Percentiles rank a stretch among this genome's conserved stretches.
Evolutionary conservation across 1,140 invertebrate species (phyloP).

Genomic region (Varroa destructor): DNA sequence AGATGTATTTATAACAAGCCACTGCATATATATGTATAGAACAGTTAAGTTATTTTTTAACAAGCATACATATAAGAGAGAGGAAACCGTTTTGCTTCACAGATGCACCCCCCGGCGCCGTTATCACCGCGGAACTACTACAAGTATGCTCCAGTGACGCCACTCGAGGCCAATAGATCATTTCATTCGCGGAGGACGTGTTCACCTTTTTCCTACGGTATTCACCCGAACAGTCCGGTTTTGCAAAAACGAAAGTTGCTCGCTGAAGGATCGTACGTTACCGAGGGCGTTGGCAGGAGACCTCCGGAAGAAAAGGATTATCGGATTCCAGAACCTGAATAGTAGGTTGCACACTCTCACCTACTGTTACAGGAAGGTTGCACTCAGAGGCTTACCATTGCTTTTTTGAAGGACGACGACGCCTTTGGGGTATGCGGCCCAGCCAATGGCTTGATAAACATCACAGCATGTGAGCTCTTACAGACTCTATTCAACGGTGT

Average conservation of each 20-base stretch:
- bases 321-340: slow-evolving; percentile 24
- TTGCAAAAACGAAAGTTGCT: slow-evolving; percentile 39
- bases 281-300: slow-evolving; percentile 28
- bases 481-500: too few species aligned
- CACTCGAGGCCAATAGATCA: slow-evolving; percentile 43
- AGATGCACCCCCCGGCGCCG: slow-evolving; percentile 24
- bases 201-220: slow-evolving; percentile 59
- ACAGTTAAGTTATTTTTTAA: too few species aligned
- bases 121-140: slow-evolving; percentile 25
- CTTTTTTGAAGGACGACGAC: too few species aligned
- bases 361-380: not conserved
- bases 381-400: too few species aligned
- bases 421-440: too few species aligned
- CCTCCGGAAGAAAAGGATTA: slow-evolving; percentile 17
- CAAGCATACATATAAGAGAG: not conserved
- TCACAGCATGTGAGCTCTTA: too few species aligned
- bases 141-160: slow-evolving; percentile 9
- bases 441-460: too few species aligned
- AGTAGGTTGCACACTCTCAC: slow-evolving; percentile 1
- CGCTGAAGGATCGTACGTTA: slow-evolving; percentile 30
- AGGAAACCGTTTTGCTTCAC: not conserved
- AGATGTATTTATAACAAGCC: too few species aligned
- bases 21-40: too few species aligned
- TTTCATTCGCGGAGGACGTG: slow-evolving; percentile 67
- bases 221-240: slow-evolving; percentile 34